Percentiles rank a stretch among this genome's conserved stretches.
These are phyloP conservation scores for Tor tambroides DNA, from an alignment of 2,113 vertebrate genomes.

Conservation along the genomic window DNA sequence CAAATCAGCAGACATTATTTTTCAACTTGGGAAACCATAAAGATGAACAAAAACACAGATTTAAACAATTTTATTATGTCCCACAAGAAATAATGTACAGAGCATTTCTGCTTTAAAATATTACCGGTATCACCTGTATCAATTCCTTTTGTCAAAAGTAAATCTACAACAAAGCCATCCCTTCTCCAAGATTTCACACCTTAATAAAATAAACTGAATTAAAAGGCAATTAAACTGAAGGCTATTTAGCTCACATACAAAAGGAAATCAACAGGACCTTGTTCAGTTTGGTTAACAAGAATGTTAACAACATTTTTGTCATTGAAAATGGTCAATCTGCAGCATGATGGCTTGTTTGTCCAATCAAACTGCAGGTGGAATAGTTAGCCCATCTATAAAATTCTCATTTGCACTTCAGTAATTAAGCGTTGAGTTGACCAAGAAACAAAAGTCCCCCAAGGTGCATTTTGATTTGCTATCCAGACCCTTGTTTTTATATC, in stretches of 20 bases:
- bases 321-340: not conserved
- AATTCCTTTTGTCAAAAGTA: not conserved
- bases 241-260: not conserved
- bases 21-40: not conserved
- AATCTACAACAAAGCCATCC: not conserved
- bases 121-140: not conserved
- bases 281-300: not conserved
- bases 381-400: not conserved
- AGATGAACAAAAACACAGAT: not conserved
- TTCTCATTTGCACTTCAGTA: not conserved
- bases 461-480: not conserved
- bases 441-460: not conserved
- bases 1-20: conserved; percentile 20
- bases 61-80: conserved; percentile 10
- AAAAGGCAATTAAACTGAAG: not conserved
- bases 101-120: not conserved
- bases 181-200: not conserved
- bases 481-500: not conserved
- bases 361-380: not conserved
- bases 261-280: not conserved
- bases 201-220: not conserved
- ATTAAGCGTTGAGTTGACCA: not conserved
- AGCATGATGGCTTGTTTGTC: not conserved
- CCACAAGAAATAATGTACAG: not conserved
- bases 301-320: not conserved